Percentiles rank a stretch among this genome's conserved stretches.
These are phyloP conservation scores for Lasiommata megera DNA, from an alignment of 2,888 invertebrate species.

Conservation along the genomic window DNA sequence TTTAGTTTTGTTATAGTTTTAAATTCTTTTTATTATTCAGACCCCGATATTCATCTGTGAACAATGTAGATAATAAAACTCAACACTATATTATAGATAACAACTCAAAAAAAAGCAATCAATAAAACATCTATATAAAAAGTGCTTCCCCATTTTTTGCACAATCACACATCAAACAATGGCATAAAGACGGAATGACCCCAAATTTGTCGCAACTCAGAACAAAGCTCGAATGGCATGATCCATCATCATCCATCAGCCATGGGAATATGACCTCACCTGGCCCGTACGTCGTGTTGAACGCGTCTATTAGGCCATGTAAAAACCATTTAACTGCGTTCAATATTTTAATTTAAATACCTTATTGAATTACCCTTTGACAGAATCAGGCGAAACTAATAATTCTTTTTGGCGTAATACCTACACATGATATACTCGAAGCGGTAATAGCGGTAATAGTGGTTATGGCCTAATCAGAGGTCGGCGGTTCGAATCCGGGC, in stretches of 20 bases:
- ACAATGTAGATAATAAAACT: neutral
- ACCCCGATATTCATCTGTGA: no score
- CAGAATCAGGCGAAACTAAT: no score
- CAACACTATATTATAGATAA: no score
- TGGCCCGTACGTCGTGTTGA: conserved; percentile 57
- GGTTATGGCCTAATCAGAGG: no score
- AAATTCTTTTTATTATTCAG: no score
- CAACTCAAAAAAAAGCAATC: conserved; percentile 4
- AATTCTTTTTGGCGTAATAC: no score
- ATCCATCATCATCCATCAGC: conserved; percentile 76
- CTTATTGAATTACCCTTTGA: no score
- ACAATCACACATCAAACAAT: conserved; percentile 47
- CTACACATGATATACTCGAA: no score
- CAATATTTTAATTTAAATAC: neutral
- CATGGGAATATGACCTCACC: conserved; percentile 71
- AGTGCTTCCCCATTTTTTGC: conserved; percentile 39
- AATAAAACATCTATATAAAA: conserved; percentile 14
- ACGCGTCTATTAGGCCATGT: conserved; percentile 9
- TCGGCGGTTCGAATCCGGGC: no score
- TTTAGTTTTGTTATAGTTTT: no score
- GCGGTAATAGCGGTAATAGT: no score
- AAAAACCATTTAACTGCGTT: neutral
- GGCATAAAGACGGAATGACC: conserved; percentile 57
- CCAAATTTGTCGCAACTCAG: conserved; percentile 75
- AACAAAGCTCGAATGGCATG: conserved; percentile 62